Percentiles rank a stretch among this genome's conserved stretches.
Conservation (phyloP, 2,797 vertebrate genomes). For the Rachycentron canadum region DNA sequence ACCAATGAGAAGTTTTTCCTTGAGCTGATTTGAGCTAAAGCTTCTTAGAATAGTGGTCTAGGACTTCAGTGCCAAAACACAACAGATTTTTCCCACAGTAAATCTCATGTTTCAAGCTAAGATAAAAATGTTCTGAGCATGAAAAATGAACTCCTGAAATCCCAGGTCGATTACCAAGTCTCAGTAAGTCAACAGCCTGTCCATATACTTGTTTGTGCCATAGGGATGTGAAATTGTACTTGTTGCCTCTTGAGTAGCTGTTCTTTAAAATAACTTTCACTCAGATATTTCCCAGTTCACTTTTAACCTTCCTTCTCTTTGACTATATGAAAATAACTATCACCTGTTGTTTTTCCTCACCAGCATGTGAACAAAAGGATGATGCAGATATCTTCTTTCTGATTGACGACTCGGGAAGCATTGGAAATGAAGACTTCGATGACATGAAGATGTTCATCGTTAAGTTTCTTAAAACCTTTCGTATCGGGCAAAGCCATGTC, state of each 20-base stretch:
- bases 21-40: too few species aligned
- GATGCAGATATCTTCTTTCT: constrained; percentile 90
- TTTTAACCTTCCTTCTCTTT: neutral
- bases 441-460: constrained; percentile 86
- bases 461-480: constrained; percentile 76
- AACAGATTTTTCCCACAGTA: too few species aligned
- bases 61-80: too few species aligned
- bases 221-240: neutral
- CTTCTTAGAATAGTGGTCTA: too few species aligned
- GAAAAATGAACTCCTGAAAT: neutral
- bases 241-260: neutral
- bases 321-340: neutral
- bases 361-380: constrained; percentile 83
- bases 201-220: neutral
- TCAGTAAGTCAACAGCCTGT: neutral
- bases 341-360: constrained; percentile 17
- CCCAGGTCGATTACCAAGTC: neutral
- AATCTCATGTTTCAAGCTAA: neutral
- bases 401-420: constrained; percentile 86
- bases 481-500: constrained; percentile 76
- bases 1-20: too few species aligned
- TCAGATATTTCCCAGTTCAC: neutral
- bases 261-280: constrained; percentile 3
- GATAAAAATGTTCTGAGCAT: neutral
- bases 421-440: constrained; percentile 66